Base-by-base conservation (phyloP, 2,113 vertebrate species). In the Psophia crepitans region DNA sequence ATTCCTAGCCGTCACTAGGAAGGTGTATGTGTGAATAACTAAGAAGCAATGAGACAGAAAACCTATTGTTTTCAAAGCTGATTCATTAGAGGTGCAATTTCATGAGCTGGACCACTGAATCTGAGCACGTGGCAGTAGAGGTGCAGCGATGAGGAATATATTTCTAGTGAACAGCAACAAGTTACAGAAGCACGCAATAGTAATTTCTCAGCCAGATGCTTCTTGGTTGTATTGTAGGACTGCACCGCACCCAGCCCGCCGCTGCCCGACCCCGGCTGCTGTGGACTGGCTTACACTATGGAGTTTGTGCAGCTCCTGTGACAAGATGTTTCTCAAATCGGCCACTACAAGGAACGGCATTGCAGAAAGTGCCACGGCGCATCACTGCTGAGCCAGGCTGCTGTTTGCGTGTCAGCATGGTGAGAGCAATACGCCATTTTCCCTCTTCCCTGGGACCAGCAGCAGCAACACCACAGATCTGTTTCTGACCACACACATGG, bases 181-280 rank as follows among this genome's bases (percentile, higher is more conserved):
- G 39, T 33, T 19, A 15, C 43, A 84, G 83, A 48, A 39, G 5
- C 33, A 28, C 35, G 56, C 33, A 23, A 0, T 3, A 43, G 48
- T 14, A 7, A 33, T 84, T 87, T 89, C 33, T 33, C 53, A 68
- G 41, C 27, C 53, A 76, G 48, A 14, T 26, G 51, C 27, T 66
- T 68, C 53, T 87, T 39, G n/a, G 18, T 48, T 58, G 27, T 54
- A 28, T 26, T 80, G 61, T 57, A 75, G 24, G 66, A 24, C 51
- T 43, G 70, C 18, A 5, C 54, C 15, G 48, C 4, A 21, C 64
- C 14, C 22, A n/a, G 54, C 54, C 32, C 10, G 3, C 53, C 1
- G 3, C 41, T 70, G 61, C 76, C 17, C 0, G 1, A 46, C 44
- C 51, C 69, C 0, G 0, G 11, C 54, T 68, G 44, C 41, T 54